These are phyloP conservation scores for Gymnorhina tibicen DNA, from an alignment of 2,113 vertebrate species.

Conservation along the genomic window DNA sequence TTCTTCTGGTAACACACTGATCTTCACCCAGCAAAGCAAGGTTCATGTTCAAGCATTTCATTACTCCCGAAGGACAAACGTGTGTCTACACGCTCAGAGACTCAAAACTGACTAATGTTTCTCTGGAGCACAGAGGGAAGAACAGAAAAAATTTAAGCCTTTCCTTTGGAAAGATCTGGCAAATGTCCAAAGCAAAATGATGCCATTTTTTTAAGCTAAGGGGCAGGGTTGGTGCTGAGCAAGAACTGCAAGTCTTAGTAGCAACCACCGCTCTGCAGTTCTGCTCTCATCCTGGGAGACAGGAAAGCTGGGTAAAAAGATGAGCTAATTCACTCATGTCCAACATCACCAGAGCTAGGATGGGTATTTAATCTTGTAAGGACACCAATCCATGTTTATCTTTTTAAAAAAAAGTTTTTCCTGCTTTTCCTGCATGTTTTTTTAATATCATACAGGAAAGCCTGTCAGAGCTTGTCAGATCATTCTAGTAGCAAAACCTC, in stretches of 20 bases:
- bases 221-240: background rate
- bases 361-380: background rate
- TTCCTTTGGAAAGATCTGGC: background rate
- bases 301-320: background rate
- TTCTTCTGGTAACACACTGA: background rate
- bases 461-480: background rate
- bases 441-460: background rate
- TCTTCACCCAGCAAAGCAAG: background rate
- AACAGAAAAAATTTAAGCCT: background rate
- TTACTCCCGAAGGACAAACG: background rate
- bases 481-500: background rate
- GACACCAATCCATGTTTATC: background rate
- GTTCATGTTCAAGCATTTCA: background rate
- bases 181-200: background rate
- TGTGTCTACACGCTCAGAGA: background rate
- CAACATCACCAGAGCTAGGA: background rate
- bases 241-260: background rate
- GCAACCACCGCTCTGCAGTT: background rate
- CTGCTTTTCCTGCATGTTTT: background rate
- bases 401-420: background rate
- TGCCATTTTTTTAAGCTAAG: background rate
- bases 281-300: background rate
- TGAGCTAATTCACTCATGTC: background rate
- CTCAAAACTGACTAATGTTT: background rate
- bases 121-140: background rate